These are phyloP conservation scores for Drosophila nigritarsus DNA, from an alignment of 2,888 invertebrate genomes.

Conservation along the genomic window DNA sequence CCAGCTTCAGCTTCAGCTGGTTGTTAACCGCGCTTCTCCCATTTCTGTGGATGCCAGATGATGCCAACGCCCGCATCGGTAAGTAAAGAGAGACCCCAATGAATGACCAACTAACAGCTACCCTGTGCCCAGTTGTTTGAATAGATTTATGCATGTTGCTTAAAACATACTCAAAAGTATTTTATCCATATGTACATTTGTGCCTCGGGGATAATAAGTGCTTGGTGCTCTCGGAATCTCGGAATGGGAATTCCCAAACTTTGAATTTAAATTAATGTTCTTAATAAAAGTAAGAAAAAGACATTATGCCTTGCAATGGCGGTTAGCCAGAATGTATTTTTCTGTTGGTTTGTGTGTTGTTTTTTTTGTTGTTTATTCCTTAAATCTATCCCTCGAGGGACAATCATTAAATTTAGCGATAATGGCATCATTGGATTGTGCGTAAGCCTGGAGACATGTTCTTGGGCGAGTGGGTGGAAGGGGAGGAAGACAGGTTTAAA, in stretches of 20 bases:
- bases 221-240: not conserved
- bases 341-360: slow-evolving; percentile 5
- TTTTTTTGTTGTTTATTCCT: slow-evolving; percentile 4
- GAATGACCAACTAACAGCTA: slow-evolving; percentile 24
- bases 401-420: slow-evolving; percentile 40
- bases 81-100: slow-evolving; percentile 61
- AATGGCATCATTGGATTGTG: slow-evolving; percentile 25
- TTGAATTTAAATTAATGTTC: slow-evolving; percentile 7
- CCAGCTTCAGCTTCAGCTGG: slow-evolving; percentile 55
- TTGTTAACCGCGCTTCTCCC: slow-evolving; percentile 65
- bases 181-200: not conserved
- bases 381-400: slow-evolving; percentile 35
- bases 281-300: slow-evolving; percentile 20
- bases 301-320: not conserved
- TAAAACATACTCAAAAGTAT: not conserved
- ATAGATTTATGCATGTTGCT: slow-evolving; percentile 3
- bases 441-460: slow-evolving; percentile 3
- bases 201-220: not conserved
- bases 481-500: not conserved
- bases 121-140: slow-evolving; percentile 18
- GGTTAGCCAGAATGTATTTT: slow-evolving; percentile 8
- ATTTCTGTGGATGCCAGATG: slow-evolving; percentile 75
- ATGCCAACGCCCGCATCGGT: slow-evolving; percentile 83
- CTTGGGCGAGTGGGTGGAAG: not conserved
- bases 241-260: slow-evolving; percentile 4